A percentile compares a stretch with the other conserved stretches of the same genome.
Evolutionary conservation across 2,797 vertebrate genomes (phyloP).

Genomic region (Cichlasoma orientale): DNA sequence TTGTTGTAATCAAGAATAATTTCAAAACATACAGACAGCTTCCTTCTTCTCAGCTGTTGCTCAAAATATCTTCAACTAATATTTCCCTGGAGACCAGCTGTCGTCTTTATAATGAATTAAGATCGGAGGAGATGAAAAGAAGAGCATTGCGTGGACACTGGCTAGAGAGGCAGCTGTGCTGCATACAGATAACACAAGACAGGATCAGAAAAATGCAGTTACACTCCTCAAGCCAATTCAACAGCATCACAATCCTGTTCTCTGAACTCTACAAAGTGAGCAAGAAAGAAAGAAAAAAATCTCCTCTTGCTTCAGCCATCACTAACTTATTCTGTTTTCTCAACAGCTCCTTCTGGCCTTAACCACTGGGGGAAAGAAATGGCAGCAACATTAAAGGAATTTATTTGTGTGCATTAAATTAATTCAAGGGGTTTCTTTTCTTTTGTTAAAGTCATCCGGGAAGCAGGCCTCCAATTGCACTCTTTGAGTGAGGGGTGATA

Average conservation of each 20-base stretch:
- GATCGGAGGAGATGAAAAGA: constrained; percentile 27
- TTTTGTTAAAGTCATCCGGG: constrained; percentile 68
- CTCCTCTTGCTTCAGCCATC: constrained; percentile 11
- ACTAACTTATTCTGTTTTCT: constrained; percentile 38
- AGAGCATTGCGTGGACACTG: constrained; percentile 6
- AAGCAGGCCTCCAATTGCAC: constrained; percentile 62
- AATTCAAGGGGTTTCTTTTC: constrained; percentile 70
- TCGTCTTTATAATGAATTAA: constrained; percentile 21
- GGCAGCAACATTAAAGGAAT: constrained; percentile 78
- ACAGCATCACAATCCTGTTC: constrained; percentile 58
- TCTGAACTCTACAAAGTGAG: constrained; percentile 48
- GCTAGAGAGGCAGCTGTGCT: constrained; percentile 24
- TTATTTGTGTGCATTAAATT: constrained; percentile 73
- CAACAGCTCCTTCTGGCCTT: constrained; percentile 59
- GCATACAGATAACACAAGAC: constrained; percentile 1
- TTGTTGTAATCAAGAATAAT: not conserved
- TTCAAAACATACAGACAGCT: not conserved
- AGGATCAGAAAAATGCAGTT: constrained; percentile 29
- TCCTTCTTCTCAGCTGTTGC: constrained; percentile 1
- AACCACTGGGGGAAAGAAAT: constrained; percentile 64
- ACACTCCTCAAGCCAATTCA: constrained; percentile 42
- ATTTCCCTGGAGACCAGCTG: constrained; percentile 27
- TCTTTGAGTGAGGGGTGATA: constrained; percentile 75
- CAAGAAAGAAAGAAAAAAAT: constrained; percentile 37
- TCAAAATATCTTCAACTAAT: not conserved